Conservation (phyloP, 1,140 invertebrate species). For the Neodiprion virginianus region DNA sequence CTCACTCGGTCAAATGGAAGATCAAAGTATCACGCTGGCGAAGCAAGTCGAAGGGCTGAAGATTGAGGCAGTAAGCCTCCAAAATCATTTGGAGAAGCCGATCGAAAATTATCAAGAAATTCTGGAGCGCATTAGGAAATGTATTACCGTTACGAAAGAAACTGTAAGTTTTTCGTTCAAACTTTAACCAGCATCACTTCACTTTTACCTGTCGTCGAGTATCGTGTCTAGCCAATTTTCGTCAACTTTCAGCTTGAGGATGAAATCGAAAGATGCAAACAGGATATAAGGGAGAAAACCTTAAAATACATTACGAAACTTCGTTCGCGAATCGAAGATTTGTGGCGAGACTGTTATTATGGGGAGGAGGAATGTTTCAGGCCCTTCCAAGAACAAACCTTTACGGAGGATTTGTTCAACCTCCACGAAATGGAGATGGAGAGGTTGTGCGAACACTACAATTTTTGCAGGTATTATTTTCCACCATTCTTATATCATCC, state of each 20-base stretch:
- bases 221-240: constrained; percentile 15
- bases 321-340: constrained; percentile 69
- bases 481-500: no score
- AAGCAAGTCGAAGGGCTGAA: no score
- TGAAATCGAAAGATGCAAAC: constrained; percentile 71
- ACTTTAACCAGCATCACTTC: not conserved
- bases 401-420: constrained; percentile 76
- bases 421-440: constrained; percentile 78
- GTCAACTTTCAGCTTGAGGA: constrained; percentile 50
- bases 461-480: no score
- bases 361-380: constrained; percentile 69
- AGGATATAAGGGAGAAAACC: constrained; percentile 64
- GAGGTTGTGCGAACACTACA: constrained; percentile 71
- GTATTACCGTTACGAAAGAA: constrained; percentile 59
- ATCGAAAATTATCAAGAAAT: constrained; percentile 61
- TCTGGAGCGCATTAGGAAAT: constrained; percentile 58
- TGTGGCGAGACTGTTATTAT: constrained; percentile 72
- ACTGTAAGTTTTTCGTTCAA: constrained; percentile 48
- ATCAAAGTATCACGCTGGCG: no score
- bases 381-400: constrained; percentile 67
- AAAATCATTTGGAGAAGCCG: constrained; percentile 66
- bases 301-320: constrained; percentile 71
- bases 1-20: no score
- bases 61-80: no score
- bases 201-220: constrained; percentile 9